A percentile compares a stretch with the other conserved stretches of the same genome.
phyloP scores from a whole-genome alignment of 2,113 vertebrate genomes.

The Mola mola region DNA sequence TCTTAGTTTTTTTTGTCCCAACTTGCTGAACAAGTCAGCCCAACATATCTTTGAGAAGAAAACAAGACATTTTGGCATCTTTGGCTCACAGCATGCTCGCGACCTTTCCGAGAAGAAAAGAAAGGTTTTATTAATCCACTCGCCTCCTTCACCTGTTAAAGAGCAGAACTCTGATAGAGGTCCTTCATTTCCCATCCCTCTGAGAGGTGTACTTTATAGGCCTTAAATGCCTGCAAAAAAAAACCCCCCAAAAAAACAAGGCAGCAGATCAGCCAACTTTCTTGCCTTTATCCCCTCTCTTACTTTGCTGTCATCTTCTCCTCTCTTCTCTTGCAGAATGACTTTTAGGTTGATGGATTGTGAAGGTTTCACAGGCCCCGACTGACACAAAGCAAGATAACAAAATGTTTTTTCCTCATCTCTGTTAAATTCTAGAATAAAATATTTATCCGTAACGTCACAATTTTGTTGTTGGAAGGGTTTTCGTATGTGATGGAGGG shows the following conservation, averaged over 20 bases:
- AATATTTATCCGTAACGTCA: not conserved
- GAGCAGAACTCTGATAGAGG: slow-evolving; percentile 33
- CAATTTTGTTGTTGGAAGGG: slow-evolving; percentile 1
- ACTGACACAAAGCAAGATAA: slow-evolving; percentile 19
- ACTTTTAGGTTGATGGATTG: slow-evolving; percentile 23
- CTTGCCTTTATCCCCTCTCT: slow-evolving; percentile 31
- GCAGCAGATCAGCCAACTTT: slow-evolving; percentile 38
- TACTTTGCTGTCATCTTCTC: not conserved
- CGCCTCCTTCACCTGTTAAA: slow-evolving; percentile 27
- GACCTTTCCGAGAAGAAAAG: slow-evolving; percentile 40
- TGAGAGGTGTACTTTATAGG: slow-evolving; percentile 60
- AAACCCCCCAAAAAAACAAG: slow-evolving; percentile 54
- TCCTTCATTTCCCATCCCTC: slow-evolving; percentile 47
- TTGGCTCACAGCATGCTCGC: slow-evolving; percentile 25
- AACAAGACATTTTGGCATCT: slow-evolving; percentile 31
- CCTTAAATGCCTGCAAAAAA: slow-evolving; percentile 18
- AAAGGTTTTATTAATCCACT: slow-evolving; percentile 32
- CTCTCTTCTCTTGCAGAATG: not conserved
- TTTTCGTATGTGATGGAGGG: too few species aligned
- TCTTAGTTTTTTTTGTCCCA: not conserved
- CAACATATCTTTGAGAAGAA: slow-evolving; percentile 39
- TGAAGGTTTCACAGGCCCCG: slow-evolving; percentile 1
- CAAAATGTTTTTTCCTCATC: slow-evolving; percentile 8
- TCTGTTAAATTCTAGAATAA: not conserved
- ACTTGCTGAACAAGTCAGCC: slow-evolving; percentile 23